Evolutionary conservation across 2,797 vertebrate genomes (phyloP).

Genomic region (Pangasius mekongensis): DNA sequence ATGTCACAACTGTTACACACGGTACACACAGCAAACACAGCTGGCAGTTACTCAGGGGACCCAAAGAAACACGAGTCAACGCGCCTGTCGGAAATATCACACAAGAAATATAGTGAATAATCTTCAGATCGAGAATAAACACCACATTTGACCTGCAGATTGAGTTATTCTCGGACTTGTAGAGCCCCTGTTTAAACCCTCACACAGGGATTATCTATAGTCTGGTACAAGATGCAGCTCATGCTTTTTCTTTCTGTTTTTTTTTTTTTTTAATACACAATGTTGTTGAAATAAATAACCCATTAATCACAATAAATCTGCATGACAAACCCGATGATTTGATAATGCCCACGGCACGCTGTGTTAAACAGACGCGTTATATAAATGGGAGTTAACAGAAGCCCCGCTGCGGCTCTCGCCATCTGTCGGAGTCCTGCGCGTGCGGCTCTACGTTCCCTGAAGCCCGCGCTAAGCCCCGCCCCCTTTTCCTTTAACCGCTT

Average conservation of each 20-base stretch:
- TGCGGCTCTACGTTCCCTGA: not conserved
- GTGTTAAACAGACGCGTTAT: constrained; percentile 7
- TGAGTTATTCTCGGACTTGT: not conserved
- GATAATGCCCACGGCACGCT: not conserved
- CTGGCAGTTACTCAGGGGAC: not conserved
- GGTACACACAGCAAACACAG: constrained; percentile 61
- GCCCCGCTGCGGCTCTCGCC: constrained; percentile 34
- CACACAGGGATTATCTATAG: not conserved
- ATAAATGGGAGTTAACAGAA: not conserved
- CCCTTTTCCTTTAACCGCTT: constrained; percentile 69
- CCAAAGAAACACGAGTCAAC: not conserved
- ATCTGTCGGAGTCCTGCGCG: constrained; percentile 38
- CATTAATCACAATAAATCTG: not conserved
- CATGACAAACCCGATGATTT: not conserved
- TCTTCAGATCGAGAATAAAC: not conserved
- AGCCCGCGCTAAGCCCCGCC: constrained; percentile 56
- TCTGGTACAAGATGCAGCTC: not conserved
- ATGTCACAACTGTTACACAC: constrained; percentile 76
- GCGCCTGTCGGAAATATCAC: not conserved
- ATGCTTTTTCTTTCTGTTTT: not conserved
- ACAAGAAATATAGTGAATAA: not conserved
- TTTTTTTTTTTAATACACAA: not conserved
- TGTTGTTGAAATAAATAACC: not conserved
- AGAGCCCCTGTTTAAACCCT: not conserved
- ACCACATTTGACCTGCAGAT: not conserved